These are phyloP conservation scores for Menidia menidia DNA, from an alignment of 2,797 vertebrate genomes.

Conservation along the genomic window DNA sequence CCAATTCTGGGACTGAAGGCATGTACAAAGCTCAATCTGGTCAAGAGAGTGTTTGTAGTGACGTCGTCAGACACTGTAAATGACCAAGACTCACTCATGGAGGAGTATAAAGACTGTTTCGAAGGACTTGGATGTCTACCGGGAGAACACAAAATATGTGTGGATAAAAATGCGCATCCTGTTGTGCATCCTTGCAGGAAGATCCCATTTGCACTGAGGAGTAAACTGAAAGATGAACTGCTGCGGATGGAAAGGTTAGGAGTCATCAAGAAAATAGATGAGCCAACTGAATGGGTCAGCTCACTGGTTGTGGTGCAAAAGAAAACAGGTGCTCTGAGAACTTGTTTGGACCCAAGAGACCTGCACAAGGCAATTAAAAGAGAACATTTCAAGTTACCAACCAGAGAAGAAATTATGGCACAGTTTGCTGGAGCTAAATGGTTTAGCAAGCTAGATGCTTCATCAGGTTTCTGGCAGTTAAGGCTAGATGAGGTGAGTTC, in stretches of 20 bases:
- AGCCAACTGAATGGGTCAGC: neutral
- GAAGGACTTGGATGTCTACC: neutral
- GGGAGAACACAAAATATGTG: neutral
- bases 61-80: neutral
- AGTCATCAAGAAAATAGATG: neutral
- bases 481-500: constrained; percentile 12
- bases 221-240: neutral
- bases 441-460: neutral
- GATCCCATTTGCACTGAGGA: neutral
- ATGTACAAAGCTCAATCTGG: constrained; percentile 8
- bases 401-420: constrained; percentile 6
- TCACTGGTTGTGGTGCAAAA: neutral
- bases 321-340: constrained; percentile 3
- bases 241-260: neutral
- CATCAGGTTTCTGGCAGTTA: constrained; percentile 26
- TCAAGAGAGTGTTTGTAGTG: constrained; percentile 14
- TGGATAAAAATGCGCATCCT: neutral
- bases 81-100: neutral
- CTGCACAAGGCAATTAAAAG: constrained; percentile 2
- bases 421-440: neutral
- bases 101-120: neutral
- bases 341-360: constrained; percentile 1
- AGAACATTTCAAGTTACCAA: constrained; percentile 4
- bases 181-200: neutral
- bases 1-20: constrained; percentile 1